Base-by-base conservation (phyloP, 2,113 vertebrate species). In the Pangasianodon hypophthalmus region DNA sequence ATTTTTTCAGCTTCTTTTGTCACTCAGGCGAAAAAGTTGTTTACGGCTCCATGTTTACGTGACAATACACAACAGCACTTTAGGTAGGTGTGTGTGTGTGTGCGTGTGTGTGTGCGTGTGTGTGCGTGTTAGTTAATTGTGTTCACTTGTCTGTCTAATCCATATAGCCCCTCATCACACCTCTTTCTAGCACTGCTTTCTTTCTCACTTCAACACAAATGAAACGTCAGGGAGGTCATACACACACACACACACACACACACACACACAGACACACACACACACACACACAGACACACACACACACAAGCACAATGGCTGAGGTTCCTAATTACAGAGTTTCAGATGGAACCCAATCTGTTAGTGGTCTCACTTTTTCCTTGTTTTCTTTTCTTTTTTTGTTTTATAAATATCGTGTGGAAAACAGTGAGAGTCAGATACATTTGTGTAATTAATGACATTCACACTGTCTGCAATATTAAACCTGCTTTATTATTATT, bases 371-470 rank as follows among this genome's bases (percentile, higher is more conserved):
- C 80, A 11, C 32, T 54, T 62, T 77, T 46, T 84, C 64, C 8
- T 64, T 71, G 11, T 37, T 71, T 64, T 6, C 60, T 29, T 62
- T 26, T 62, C 24, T 26, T 62, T 3, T n/a, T 29, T n/a, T 26
- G 60, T 67, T 41, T 73, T 48, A 37, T 44, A n/a, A 87, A n/a
- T 41, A 64, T 87, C 56, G 44, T 18, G 67, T 67, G 56, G 90
- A 87, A 84, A 41, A 86, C 29, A 64, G 54, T 64, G 29, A 56
- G 87, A 54, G 56, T 24, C n/a, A 75, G 60, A 88, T 54, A 52
- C 14, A 48, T 87, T 54, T 92, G 52, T 91, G 83, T 90, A 89
- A 93, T 89, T 91, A 92, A 90, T 90, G 62, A 91, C 60, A 24
- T 81, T 87, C 91, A 87, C 88, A 52, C 52, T 13, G 77, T 82